Conservation (phyloP, 1,140 invertebrate genomes). For the Dolichoris vasculosae region DNA sequence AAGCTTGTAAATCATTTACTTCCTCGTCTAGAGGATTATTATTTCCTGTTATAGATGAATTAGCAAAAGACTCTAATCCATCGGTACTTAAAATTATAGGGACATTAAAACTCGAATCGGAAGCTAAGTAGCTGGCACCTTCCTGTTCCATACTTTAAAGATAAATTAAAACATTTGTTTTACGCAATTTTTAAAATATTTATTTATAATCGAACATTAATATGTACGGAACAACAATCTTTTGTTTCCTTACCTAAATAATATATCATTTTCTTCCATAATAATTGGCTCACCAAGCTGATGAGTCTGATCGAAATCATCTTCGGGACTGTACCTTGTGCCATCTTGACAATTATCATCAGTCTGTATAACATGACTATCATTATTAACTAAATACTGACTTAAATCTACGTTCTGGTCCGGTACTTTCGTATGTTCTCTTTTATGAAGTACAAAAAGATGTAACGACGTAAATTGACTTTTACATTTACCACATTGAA, state of each 20-base stretch:
- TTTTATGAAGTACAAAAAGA: constrained; percentile 78
- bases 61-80: constrained; percentile 64
- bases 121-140: constrained; percentile 66
- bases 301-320: constrained; percentile 66
- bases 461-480: constrained; percentile 78
- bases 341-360: constrained; percentile 63
- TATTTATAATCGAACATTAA: too few relatives aligned
- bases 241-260: constrained; percentile 66
- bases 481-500: constrained; percentile 82
- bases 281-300: constrained; percentile 69
- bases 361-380: constrained; percentile 61
- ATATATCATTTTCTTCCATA: constrained; percentile 71
- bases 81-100: constrained; percentile 70
- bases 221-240: neutral
- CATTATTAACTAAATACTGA: constrained; percentile 67
- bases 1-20: constrained; percentile 56
- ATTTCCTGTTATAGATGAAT: constrained; percentile 59
- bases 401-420: constrained; percentile 69
- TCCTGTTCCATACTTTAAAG: constrained; percentile 69
- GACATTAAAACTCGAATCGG: constrained; percentile 68
- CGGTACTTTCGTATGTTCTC: constrained; percentile 69
- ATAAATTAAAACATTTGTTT: neutral
- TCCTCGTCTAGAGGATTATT: constrained; percentile 60
- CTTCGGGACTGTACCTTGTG: constrained; percentile 64
- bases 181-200: too few relatives aligned